Evolutionary conservation across 1,140 invertebrate genomes (phyloP), one percentile per base, ranked within the genome.

Genomic region (Cephus cinctus): DNA sequence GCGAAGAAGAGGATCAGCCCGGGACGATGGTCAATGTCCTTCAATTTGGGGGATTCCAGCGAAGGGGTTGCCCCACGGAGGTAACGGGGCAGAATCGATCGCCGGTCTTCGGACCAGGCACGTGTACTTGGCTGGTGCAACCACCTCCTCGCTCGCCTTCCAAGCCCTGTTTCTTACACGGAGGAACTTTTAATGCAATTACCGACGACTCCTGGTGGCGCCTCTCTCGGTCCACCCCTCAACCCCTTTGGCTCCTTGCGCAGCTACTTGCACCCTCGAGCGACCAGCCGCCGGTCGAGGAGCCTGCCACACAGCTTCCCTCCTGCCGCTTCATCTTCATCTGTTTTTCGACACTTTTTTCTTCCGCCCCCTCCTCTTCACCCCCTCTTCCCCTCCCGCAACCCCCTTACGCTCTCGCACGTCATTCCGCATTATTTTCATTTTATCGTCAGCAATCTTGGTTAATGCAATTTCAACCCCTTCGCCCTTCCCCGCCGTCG

Each of bases 371-470:
- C 21, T 4, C 15, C 8, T 21, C 1, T 3, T 30, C 35, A 30
- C 21, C 54, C 50, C 36, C 23, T 46, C 19, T 16, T 25, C 25
- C 12, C 20, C 41, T 40, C 41, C 52, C 35, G 39, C 44, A 44
- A 32, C 16, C 34, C 18, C 56, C 49, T 43, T 31, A 19, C 57
- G 51, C 48, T 50, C 52, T 56, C 56, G 57, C 63, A 61, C 68
- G 72, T 75, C 72, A 71, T 75, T 73, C 64, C 70, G 67, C 66
- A 73, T 74, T 75, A 76, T 75, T 75, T 74, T 73, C 71, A 70
- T 75, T 73, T 76, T 75, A 75, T 76, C 73, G 68, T 71, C 71
- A 64, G 73, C 71, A 76, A 76, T 76, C 70, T 75, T 74, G 63
- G 69, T 71, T 75, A 75, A 74, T 74, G 71, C 69, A 69, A 72